phyloP scores from a whole-genome alignment of 2,888 invertebrate genomes.

The Drosophila nigricruria region DNA sequence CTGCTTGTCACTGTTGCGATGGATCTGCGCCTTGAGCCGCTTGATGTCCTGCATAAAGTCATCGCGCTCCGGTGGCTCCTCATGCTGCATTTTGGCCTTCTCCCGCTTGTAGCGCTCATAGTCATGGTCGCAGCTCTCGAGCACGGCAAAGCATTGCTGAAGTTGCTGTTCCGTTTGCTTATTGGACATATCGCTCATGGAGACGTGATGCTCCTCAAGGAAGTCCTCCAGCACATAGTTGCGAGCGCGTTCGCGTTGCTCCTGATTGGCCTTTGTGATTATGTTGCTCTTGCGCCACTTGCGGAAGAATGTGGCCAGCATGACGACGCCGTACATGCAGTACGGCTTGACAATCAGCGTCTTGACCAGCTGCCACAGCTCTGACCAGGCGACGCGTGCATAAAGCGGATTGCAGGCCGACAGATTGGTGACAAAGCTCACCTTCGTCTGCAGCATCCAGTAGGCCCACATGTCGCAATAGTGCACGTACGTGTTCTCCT shows the following conservation, averaged over 20 bases:
- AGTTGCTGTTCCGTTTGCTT: slow-evolving; percentile 83
- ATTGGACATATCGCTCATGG: slow-evolving; percentile 83
- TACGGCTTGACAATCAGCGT: slow-evolving; percentile 84
- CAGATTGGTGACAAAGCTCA: slow-evolving; percentile 82
- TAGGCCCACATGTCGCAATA: slow-evolving; percentile 82
- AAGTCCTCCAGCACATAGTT: slow-evolving; percentile 87
- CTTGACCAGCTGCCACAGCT: slow-evolving; percentile 83
- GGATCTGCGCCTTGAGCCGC: slow-evolving; percentile 83
- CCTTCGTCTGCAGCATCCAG: slow-evolving; percentile 82
- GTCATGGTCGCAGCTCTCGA: slow-evolving; percentile 83
- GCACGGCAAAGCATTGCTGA: slow-evolving; percentile 78
- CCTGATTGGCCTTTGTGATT: slow-evolving; percentile 62
- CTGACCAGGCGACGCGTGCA: slow-evolving; percentile 74
- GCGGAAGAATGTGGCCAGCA: slow-evolving; percentile 84
- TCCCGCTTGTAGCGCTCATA: slow-evolving; percentile 83
- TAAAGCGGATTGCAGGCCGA: slow-evolving; percentile 83
- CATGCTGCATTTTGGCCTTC: slow-evolving; percentile 75
- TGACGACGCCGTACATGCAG: slow-evolving; percentile 84
- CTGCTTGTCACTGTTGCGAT: slow-evolving; percentile 75
- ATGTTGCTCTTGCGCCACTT: slow-evolving; percentile 81
- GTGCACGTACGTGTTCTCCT: slow-evolving; percentile 77
- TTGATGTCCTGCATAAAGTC: slow-evolving; percentile 84
- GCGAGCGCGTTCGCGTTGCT: slow-evolving; percentile 85
- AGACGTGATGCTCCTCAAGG: slow-evolving; percentile 84
- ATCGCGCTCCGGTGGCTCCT: slow-evolving; percentile 74